Evolutionary conservation across 2,113 vertebrate genomes (phyloP), one percentile per base, ranked within the genome.

Genomic region (Gambusia holbrooki): DNA sequence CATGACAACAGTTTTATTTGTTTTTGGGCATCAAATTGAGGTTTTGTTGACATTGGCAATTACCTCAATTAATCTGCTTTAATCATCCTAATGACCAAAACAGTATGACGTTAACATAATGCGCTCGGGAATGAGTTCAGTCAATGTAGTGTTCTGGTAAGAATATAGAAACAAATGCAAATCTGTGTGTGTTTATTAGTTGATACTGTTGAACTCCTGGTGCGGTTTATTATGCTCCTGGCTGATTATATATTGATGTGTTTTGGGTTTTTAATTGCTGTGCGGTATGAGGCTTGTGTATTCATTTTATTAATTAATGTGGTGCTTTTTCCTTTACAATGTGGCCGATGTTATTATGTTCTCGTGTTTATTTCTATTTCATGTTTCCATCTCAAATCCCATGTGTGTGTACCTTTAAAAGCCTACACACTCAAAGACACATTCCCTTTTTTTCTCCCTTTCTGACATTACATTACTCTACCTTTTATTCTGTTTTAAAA

Each of bases 171-270:
- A 17, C 2, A 67, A 29, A 45, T 5, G 1, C n/a, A 42, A 42
- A 28, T 27, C 14, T 54, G 35, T 40, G 58, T 58, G 33, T 61
- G 33, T 61, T 33, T 22, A n/a, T 62, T 58, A n/a, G 27, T 15
- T 37, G 25, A 14, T 45, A 15, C 27, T 73, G 27, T 69, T 58
- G 45, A 54, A 69, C 10, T 54, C 29, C 19, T 69, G 33, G 19
- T 33, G 37, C 28, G 32, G 30, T 45, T 45, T 48, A 40, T 62
- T 62, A 40, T 63, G 6, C 5, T 35, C 25, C 70, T 72, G 70
- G 37, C 60, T 72, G 70, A 72, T 72, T 28, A 71, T 28, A 71
- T 62, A 62, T 71, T 72, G 70, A 62, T 72, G 27, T 30, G 25
- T 35, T 62, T 72, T 42, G 28, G 58, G 1, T 10, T 63, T 72